Evolutionary conservation across 1,140 invertebrate genomes (phyloP), one percentile per base, ranked within the genome.

Genomic region (Thereuonema tuberculata): DNA sequence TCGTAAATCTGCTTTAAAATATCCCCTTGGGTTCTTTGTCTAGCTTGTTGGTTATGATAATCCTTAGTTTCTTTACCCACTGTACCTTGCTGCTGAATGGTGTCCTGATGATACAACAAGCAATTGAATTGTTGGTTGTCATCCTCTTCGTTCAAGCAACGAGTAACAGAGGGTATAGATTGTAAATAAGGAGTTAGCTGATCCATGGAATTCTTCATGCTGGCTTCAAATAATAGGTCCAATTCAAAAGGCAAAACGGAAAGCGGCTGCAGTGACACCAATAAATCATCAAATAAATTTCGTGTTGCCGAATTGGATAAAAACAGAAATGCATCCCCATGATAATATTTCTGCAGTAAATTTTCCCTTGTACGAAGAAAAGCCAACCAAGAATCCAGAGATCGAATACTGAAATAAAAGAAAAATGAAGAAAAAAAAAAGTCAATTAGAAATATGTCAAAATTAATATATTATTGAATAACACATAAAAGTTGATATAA

Each of bases 321-420:
- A 56, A 86, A 78, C 55, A 87, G 73, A 37, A 91, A 75, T 29
- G 84, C 84, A 63, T 82, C 82, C 9, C 78, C 76, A 21, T 77
- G 80, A 68, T 91, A 93, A 70, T 90, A 87, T 66, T 87, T 88
- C 21, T 81, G 80, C n/a, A 90, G 73, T 12, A 91, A 79, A 14
- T 83, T 84, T 71, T 91, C 87, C 56, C 87, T 79, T 1, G 86
- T 87, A 63, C 85, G 79, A 15, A 91, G 74, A 67, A 89, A 90
- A 23, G 84, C 84, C 61, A 89, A 79, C 87, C 88, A 93, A 26
- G 87, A 87, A 66, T 89, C 87, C 64, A 93, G 73, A 47, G 87
- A 85, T 52, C 85, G 77, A 59, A 87, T 79, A 73, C 85, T 87
- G 73, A 29, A 76, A 76, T 62, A 66, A 61, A 57, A 66, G 56